Evolutionary conservation across 2,888 invertebrate species (phyloP).

Genomic region (Euspilapteryx auroguttella): DNA sequence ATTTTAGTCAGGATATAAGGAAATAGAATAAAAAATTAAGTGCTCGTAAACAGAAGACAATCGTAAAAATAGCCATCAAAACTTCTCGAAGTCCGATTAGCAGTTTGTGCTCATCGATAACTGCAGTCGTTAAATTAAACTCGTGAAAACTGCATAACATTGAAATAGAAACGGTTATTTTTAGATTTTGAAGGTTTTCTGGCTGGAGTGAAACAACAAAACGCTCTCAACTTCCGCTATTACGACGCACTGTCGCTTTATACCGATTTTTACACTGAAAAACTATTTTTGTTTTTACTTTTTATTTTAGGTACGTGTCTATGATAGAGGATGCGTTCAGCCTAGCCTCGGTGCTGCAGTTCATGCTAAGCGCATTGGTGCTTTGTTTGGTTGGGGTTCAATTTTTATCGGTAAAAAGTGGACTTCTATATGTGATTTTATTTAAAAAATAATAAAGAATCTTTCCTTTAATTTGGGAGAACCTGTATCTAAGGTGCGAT

Average conservation of each 20-base stretch:
- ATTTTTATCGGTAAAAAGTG: conserved; percentile 39
- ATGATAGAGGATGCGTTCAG: conserved; percentile 53
- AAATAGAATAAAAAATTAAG: no score
- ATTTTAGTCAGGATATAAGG: no score
- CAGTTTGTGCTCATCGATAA: no score
- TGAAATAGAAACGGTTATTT: no score
- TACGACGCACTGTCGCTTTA: conserved; percentile 2
- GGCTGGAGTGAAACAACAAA: conserved; percentile 7
- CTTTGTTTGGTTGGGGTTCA: conserved; percentile 48
- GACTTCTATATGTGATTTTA: neutral
- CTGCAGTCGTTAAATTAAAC: no score
- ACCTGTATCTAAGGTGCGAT: no score
- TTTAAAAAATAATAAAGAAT: neutral
- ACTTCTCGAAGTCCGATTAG: no score
- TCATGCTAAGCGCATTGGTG: conserved; percentile 54
- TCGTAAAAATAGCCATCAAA: no score
- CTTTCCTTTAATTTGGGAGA: no score
- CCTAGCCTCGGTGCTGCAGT: conserved; percentile 46
- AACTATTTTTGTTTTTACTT: conserved; percentile 6
- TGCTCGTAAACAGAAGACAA: no score
- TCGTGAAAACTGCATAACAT: no score
- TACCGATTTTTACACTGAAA: conserved; percentile 1
- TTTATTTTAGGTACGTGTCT: conserved; percentile 39
- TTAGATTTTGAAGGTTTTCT: no score
- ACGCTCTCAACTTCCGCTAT: conserved; percentile 7